phyloP scores from a whole-genome alignment of 2,797 vertebrate species.

The Phrynocephalus guinanensis region DNA sequence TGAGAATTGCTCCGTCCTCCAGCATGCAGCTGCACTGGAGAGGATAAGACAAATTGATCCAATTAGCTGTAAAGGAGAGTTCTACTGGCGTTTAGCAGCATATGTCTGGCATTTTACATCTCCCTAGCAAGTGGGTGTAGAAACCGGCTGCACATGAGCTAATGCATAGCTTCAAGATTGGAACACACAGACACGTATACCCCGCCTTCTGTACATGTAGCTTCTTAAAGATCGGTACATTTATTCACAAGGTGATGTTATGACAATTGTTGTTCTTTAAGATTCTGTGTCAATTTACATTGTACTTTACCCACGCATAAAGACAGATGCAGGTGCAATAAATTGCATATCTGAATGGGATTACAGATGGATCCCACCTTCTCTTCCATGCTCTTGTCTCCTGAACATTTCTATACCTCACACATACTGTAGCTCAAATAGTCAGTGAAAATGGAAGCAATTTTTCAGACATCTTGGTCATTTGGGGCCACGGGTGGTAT shows the following conservation, averaged over 20 bases:
- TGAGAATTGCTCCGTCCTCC: slow-evolving; percentile 38
- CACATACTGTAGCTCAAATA: background rate
- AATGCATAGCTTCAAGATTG: background rate
- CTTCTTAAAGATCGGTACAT: background rate
- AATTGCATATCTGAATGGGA: slow-evolving; percentile 5
- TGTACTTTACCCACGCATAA: slow-evolving; percentile 11
- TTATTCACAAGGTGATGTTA: slow-evolving; percentile 15
- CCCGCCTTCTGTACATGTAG: background rate
- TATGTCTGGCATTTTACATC: background rate
- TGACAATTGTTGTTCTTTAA: background rate
- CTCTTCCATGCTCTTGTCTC: background rate
- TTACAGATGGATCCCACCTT: slow-evolving; percentile 16
- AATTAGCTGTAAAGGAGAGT: background rate
- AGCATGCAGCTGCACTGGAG: slow-evolving; percentile 14
- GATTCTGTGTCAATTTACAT: slow-evolving; percentile 15
- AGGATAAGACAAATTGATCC: slow-evolving; percentile 25
- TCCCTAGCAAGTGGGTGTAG: slow-evolving; percentile 30
- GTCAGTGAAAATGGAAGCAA: background rate
- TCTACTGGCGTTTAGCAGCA: background rate
- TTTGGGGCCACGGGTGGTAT: background rate
- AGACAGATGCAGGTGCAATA: background rate
- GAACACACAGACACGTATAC: background rate
- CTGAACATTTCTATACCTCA: background rate
- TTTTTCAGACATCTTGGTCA: background rate
- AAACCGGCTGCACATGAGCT: background rate